Evolutionary conservation across 35 echinoderm and acorn worm genomes (phyloP), one percentile per base, ranked within the genome.

Genomic region (Chiridota heheva): DNA sequence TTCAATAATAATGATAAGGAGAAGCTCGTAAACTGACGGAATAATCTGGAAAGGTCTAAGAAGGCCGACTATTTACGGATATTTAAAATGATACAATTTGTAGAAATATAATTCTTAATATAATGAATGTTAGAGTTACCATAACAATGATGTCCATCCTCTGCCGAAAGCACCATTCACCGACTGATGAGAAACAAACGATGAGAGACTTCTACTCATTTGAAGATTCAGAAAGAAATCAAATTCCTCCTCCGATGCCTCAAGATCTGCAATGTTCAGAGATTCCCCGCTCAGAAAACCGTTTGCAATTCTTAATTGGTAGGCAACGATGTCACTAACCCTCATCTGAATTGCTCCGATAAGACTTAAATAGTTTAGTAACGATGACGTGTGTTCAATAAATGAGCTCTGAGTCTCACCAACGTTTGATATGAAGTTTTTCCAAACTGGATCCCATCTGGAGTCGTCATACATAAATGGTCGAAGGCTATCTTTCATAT

Each of bases 291-390:
- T 1, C 18, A 58, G 37, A 36, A 58, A 43, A 1, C 51, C 73
- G n/a, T 78, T 35, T 1, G 29, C 28, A 78, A 78, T 47, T 7
- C 36, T 34, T 2, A 53, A 35, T 35, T 57, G 29, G 4, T 36
- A 59, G 40, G 57, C 48, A 58, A 78, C 36, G 7, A 78, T 49
- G 12, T 35, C 32, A 0, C 18, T 16, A 27, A 56, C 60, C 20
- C 41, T 38, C 10, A 78, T 32, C 33, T 26, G 4, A 8, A 47
- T n/a, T 0, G 48, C 27, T 5, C 53, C 37, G 60, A 78, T 78
- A 4, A 78, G 36, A 59, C 73, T 78, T 24, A 78, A n/a, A 13
- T 78, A 55, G 40, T 78, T 78, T 4, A 55, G 48, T n/a, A 55
- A 58, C 2, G 27, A 32, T 13, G 73, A 78, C 2, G 60, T 32